Conservation (phyloP, 2,888 invertebrate species). For the Lepidonotus clava region DNA sequence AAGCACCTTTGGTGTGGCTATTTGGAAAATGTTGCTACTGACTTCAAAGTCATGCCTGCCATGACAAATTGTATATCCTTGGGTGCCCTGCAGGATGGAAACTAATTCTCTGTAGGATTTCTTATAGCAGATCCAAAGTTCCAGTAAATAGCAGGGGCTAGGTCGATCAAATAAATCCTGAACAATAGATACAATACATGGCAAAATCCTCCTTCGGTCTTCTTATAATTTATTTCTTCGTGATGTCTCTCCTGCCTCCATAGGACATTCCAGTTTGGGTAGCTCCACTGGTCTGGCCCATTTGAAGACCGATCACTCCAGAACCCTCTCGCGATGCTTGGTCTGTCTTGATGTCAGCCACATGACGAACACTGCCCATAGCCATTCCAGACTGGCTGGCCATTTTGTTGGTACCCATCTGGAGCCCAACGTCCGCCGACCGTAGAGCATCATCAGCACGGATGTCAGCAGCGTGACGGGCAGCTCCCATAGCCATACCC, state of each 20-base stretch:
- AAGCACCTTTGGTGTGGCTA: too few relatives aligned
- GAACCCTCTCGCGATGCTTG: constrained; percentile 68
- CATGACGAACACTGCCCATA: constrained; percentile 77
- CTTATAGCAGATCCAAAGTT: background rate
- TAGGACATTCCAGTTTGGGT: constrained; percentile 70
- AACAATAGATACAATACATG: background rate
- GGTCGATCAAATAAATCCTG: background rate
- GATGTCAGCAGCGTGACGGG: constrained; percentile 72
- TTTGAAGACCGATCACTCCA: constrained; percentile 72
- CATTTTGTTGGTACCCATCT: constrained; percentile 72
- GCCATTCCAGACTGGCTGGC: constrained; percentile 77
- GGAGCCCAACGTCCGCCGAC: constrained; percentile 58
- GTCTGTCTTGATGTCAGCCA: constrained; percentile 76
- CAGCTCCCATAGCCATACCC: constrained; percentile 76
- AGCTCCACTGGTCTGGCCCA: constrained; percentile 72
- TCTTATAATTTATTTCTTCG: constrained; percentile 21
- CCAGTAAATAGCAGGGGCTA: background rate
- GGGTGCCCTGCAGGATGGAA: too few relatives aligned
- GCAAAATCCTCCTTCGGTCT: background rate
- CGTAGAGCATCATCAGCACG: constrained; percentile 51
- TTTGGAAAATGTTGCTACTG: too few relatives aligned
- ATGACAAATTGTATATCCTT: too few relatives aligned
- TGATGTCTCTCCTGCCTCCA: constrained; percentile 59
- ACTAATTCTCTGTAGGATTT: too few relatives aligned
- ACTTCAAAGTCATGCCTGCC: too few relatives aligned